phyloP scores from a whole-genome alignment of 2,888 invertebrate species.

The Phragmatobia fuliginosa region DNA sequence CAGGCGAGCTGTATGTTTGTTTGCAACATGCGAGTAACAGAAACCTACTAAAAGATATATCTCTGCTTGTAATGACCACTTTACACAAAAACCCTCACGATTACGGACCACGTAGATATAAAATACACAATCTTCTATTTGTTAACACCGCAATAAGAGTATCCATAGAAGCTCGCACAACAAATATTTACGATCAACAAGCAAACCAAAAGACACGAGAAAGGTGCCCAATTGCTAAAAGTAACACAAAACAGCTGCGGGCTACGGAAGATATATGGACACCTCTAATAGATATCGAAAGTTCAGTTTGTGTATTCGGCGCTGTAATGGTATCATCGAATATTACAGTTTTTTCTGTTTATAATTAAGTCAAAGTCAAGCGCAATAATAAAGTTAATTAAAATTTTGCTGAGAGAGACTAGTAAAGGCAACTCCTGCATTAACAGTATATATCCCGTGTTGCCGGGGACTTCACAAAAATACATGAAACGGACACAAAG shows the following conservation, averaged over 20 bases:
- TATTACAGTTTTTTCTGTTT: no score
- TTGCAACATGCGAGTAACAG: neutral
- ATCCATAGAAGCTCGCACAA: constrained; percentile 64
- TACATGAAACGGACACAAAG: no score
- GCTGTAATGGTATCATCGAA: neutral
- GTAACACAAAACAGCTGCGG: constrained; percentile 75
- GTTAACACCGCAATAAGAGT: constrained; percentile 79
- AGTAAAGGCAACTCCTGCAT: no score
- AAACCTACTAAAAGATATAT: neutral
- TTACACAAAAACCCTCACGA: constrained; percentile 28
- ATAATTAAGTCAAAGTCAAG: no score
- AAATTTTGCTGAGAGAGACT: no score
- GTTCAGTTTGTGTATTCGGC: constrained; percentile 20
- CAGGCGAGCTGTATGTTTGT: neutral
- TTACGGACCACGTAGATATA: constrained; percentile 53
- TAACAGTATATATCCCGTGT: no score
- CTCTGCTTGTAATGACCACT: neutral
- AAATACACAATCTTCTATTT: constrained; percentile 65
- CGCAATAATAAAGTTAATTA: no score
- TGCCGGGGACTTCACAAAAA: no score
- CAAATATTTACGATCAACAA: constrained; percentile 76
- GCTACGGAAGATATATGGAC: constrained; percentile 50
- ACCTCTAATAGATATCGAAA: constrained; percentile 33
- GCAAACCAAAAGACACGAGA: constrained; percentile 58
- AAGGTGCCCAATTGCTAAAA: constrained; percentile 67